Evolutionary conservation across 2,113 vertebrate genomes (phyloP), one percentile per base, ranked within the genome.

Genomic region (Anas platyrhynchos): DNA sequence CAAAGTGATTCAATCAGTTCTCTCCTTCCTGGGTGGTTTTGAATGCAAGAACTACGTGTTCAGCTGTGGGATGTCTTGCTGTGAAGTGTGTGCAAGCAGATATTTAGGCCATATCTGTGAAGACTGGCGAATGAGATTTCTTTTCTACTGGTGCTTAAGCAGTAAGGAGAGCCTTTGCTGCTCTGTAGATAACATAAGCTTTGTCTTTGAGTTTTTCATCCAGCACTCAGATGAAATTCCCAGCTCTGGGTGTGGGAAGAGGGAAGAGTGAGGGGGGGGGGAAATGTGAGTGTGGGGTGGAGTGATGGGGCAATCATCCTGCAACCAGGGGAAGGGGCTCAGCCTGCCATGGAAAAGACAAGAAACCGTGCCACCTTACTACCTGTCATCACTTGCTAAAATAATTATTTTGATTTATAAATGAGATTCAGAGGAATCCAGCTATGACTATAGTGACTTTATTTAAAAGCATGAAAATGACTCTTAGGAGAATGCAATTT

Each of bases 61-160:
- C 91, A 63, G 68, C 88, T 88, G 75, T 93, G 89, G 85, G 95
- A 83, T 65, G 68, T 59, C 94, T 93, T 95, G 85, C 87, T 94
- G 85, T 83, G 93, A 93, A 85, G 52, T 44, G 72, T 67, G 68
- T 83, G 65, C 89, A 86, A 63, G 79, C 68, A 89, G 87, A 67
- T 89, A 79, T 55, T 89, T 72, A 79, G 54, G 77, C 69, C 4
- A 0, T 91, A 91, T 93, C 91, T 93, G 69, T 67, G 78, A 92
- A 84, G 62, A 22, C 82, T 62, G 46, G 85, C n/a, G 89, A 93
- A 88, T 71, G 6, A 81, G 59, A 26, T 44, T 65, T 32, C 2
- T 3, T 44, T 65, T 32, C 2, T 3, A 36, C 32, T 69, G 18
- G 10, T 84, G 3, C 72, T 11, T 14, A 85, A 41, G 66, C 21